phyloP scores from a whole-genome alignment of 53 echinoderm and acorn worm genomes.

The Holothuria scabra region DNA sequence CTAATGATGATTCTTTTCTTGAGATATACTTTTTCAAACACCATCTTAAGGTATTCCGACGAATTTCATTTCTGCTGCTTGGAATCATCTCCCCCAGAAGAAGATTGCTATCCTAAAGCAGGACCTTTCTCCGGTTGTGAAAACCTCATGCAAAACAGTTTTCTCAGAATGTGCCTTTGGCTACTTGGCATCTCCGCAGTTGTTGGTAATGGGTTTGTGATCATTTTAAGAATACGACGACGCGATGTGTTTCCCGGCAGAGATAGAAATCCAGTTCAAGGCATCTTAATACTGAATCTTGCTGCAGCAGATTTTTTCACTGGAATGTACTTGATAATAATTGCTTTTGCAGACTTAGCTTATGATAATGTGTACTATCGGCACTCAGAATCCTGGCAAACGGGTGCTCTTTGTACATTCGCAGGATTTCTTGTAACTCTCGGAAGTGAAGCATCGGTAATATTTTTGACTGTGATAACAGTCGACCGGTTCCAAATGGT shows the following conservation, averaged over 20 bases:
- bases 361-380: conserved; percentile 8
- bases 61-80: background rate
- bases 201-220: conserved; percentile 35
- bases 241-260: background rate
- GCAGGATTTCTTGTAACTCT: conserved; percentile 18
- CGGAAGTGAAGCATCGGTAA: conserved; percentile 42
- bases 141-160: background rate
- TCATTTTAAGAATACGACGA: background rate
- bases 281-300: conserved; percentile 74
- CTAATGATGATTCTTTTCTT: too few species aligned
- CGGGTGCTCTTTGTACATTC: conserved; percentile 18
- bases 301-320: conserved; percentile 84
- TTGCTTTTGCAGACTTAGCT: conserved; percentile 71
- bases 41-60: background rate
- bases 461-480: conserved; percentile 44
- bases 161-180: conserved; percentile 35
- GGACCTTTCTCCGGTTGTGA: background rate
- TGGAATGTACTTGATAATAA: conserved; percentile 85
- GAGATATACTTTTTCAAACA: too few species aligned
- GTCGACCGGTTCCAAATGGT: conserved; percentile 22
- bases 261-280: conserved; percentile 40
- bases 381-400: conserved; percentile 25
- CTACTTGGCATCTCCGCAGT: conserved; percentile 27
- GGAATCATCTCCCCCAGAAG: background rate
- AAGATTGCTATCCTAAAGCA: background rate